Evolutionary conservation across 2,113 vertebrate species (phyloP), one percentile per base, ranked within the genome.

Genomic region (Ceyx margarethae): DNA sequence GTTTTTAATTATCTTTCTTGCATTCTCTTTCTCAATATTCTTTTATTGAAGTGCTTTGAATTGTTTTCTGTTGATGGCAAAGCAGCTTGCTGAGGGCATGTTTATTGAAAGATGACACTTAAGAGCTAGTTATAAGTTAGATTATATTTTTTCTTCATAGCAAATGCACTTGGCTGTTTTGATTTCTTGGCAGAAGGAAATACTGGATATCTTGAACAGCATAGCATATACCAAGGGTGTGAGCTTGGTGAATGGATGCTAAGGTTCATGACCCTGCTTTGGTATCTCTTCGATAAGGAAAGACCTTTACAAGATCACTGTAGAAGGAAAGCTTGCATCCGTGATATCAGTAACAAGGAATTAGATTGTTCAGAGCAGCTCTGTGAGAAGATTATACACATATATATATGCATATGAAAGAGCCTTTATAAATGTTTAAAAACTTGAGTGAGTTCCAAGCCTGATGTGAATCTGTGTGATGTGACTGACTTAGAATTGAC

Each of bases 1-100:
- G 84, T 23, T 82, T 91, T 89, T 93, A 94, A 93, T 94, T 92
- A 85, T 71, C 81, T 87, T 77, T 74, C 58, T 82, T 89, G 22
- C 29, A n/a, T 85, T 89, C 25, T 73, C 21, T 77, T 79, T 68
- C 58, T 86, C 31, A 82, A 22, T 48, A 61, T 23, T 11, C 7
- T 46, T 80, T 68, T 71, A 68, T 3, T 21, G 23, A 80, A 85
- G 56, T 58, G 58, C 67, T 93, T 91, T 37, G 54, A 72, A 90
- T 75, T 75, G 16, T 61, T 62, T 79, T 89, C 56, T 60, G n/a
- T 60, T 90, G 51, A 85, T 91, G 72, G 71, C 31, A 92, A 93
- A 87, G 18, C 35, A 69, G 85, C 42, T 91, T 91, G 48, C 64
- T 87, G 65, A 67, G 33, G 81, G 57, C 33, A 87, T 1, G 4